phyloP scores from a whole-genome alignment of 2,113 vertebrate species.

The Promerops cafer region DNA sequence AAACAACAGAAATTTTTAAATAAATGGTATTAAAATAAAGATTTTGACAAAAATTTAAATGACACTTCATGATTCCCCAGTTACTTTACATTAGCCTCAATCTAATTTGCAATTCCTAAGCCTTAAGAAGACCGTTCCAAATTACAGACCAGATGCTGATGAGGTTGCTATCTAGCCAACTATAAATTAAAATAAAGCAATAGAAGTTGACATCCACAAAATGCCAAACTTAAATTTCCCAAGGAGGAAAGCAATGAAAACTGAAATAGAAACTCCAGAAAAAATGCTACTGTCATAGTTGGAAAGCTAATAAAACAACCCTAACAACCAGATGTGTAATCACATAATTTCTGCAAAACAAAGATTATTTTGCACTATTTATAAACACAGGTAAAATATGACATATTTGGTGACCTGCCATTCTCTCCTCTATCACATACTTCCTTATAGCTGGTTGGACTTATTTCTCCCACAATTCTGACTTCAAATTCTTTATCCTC shows the following conservation, averaged over 20 bases:
- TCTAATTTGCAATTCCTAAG: neutral
- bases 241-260: neutral
- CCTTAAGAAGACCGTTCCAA: neutral
- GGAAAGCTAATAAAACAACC: neutral
- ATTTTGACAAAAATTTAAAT: neutral
- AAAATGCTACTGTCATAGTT: neutral
- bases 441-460: too few relatives aligned
- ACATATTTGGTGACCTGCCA: fast-evolving
- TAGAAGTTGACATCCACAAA: neutral
- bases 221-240: neutral
- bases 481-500: neutral
- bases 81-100: neutral
- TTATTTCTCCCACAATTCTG: neutral
- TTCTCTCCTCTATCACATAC: fast-evolving
- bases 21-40: neutral
- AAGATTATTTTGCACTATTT: neutral
- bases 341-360: neutral
- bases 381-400: fast-evolving
- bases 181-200: neutral
- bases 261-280: neutral
- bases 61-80: neutral
- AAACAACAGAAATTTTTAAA: neutral
- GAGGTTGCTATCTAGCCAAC: neutral
- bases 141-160: neutral
- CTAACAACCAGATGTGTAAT: neutral